A percentile compares a stretch with the other conserved stretches of the same genome.
phyloP scores from a whole-genome alignment of 2,888 invertebrate genomes.

The Agelastica alni region DNA sequence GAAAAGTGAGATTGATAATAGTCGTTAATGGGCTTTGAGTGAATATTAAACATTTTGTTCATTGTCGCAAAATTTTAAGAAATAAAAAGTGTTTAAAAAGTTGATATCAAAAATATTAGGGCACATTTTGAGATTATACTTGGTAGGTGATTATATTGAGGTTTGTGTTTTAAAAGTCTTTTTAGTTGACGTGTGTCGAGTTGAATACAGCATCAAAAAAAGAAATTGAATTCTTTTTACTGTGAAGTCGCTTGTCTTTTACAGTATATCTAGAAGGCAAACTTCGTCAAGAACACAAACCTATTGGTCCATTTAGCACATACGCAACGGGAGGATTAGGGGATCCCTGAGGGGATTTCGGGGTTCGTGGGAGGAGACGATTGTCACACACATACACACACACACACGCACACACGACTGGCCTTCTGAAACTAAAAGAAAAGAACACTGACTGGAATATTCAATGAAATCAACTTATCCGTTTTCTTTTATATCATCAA shows the following conservation, averaged over 20 bases:
- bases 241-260: slow-evolving; percentile 22
- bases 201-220: slow-evolving; percentile 2
- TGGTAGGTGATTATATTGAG: no score
- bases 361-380: slow-evolving; percentile 22
- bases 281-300: slow-evolving; percentile 31
- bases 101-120: no score
- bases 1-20: no score
- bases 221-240: slow-evolving; percentile 12
- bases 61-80: no score
- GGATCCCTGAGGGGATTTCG: slow-evolving; percentile 18
- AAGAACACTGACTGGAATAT: slow-evolving; percentile 56
- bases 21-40: no score
- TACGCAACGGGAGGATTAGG: slow-evolving; percentile 27
- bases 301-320: slow-evolving; percentile 34
- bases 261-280: slow-evolving; percentile 30
- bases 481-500: slow-evolving; percentile 52
- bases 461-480: slow-evolving; percentile 56
- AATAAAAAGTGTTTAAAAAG: not conserved
- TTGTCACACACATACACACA: slow-evolving; percentile 42
- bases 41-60: no score
- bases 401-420: slow-evolving; percentile 52
- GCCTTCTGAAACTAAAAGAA: slow-evolving; percentile 53
- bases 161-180: no score
- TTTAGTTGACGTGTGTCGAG: no score
- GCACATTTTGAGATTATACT: no score